phyloP scores from a whole-genome alignment of 2,888 invertebrate genomes.

The Drosophila multiciliata region DNA sequence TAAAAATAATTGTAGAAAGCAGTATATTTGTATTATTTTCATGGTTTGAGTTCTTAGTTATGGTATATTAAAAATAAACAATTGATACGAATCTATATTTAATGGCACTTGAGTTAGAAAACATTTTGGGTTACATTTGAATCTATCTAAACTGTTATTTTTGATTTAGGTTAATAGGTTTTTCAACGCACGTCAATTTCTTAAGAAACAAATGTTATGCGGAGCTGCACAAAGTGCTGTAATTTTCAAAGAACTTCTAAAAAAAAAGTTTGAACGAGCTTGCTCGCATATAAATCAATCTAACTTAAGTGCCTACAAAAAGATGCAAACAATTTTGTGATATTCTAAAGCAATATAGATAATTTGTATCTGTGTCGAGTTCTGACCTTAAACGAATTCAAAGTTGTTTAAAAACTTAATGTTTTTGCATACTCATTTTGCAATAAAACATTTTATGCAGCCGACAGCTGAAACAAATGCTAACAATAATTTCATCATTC shows the following conservation, averaged over 20 bases:
- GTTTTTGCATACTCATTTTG: not conserved
- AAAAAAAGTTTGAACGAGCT: not conserved
- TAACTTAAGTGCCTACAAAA: constrained; percentile 2
- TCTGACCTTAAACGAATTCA: not conserved
- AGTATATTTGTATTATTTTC: not conserved
- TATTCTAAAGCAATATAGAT: not conserved
- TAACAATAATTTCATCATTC: not conserved
- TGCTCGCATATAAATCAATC: constrained; percentile 9
- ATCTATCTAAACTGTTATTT: not conserved
- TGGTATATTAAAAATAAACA: not conserved
- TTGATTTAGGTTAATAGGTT: constrained; percentile 10
- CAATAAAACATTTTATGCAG: not conserved
- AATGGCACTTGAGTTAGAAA: not conserved
- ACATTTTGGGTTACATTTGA: not conserved
- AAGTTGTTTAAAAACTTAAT: not conserved
- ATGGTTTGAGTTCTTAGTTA: not conserved
- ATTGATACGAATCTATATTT: not conserved
- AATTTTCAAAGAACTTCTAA: not conserved
- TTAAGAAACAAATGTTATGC: not conserved
- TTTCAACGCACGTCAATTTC: not conserved
- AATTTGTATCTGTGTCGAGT: not conserved
- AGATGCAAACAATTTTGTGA: not conserved
- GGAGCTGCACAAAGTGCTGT: not conserved
- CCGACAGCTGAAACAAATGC: not conserved
- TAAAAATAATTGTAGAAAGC: not conserved